Conservation (phyloP, 2,888 invertebrate species). For the Bugulina stolonifera region DNA sequence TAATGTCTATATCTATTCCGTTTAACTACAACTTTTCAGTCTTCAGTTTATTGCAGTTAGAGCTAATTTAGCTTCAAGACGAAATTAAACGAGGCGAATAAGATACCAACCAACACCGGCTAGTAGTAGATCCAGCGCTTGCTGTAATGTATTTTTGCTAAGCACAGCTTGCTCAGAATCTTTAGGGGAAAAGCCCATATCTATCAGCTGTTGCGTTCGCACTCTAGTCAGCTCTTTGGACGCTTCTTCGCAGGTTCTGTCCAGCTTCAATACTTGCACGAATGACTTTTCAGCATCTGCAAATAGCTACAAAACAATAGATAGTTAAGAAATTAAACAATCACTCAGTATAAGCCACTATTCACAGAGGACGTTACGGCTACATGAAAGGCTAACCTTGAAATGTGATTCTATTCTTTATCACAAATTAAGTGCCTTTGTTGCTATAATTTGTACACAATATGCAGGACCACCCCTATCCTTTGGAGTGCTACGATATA, state of each 20-base stretch:
- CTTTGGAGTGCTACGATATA: too few species aligned
- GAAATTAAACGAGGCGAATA: too few species aligned
- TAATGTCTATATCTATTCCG: too few species aligned
- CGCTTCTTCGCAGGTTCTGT: constrained; percentile 54
- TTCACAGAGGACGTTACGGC: constrained; percentile 13
- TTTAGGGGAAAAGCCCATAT: constrained; percentile 52
- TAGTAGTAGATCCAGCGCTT: constrained; percentile 51
- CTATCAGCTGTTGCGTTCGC: constrained; percentile 51
- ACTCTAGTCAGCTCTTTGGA: constrained; percentile 51
- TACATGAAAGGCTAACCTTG: neutral
- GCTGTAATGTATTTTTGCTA: constrained; percentile 49
- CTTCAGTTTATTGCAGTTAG: too few species aligned
- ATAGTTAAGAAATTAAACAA: too few species aligned
- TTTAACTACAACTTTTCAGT: too few species aligned
- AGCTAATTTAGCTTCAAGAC: too few species aligned
- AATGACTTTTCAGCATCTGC: constrained; percentile 54
- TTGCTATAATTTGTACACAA: too few species aligned
- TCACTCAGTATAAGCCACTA: too few species aligned
- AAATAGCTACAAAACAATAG: constrained; percentile 47
- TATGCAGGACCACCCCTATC: too few species aligned
- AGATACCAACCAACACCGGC: constrained; percentile 45
- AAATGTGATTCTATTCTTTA: constrained; percentile 35
- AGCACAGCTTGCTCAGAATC: constrained; percentile 51
- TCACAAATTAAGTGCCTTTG: too few species aligned
- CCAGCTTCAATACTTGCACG: constrained; percentile 53